These are phyloP conservation scores for Ctenopoma multispine DNA, from an alignment of 2,797 vertebrate species.

Conservation along the genomic window DNA sequence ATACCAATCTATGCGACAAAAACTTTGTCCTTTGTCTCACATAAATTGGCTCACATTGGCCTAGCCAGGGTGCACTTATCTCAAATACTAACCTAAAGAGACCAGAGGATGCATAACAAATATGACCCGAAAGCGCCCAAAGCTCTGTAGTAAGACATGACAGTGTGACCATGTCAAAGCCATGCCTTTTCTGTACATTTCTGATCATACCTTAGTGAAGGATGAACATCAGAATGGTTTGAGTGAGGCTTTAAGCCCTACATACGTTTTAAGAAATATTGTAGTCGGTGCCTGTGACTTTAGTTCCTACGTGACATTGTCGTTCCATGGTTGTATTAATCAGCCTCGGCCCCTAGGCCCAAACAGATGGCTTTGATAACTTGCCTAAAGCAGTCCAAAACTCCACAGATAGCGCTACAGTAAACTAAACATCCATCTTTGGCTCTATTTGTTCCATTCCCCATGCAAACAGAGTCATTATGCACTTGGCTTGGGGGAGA, in stretches of 20 bases:
- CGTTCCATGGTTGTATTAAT: conserved; percentile 85
- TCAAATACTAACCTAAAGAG: conserved; percentile 10
- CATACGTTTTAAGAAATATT: conserved; percentile 78
- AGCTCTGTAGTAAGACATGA: conserved; percentile 33
- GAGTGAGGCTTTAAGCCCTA: conserved; percentile 48
- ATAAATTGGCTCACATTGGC: conserved; percentile 7
- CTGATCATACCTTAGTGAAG: conserved; percentile 24
- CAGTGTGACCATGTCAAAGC: conserved; percentile 38
- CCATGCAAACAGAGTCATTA: conserved; percentile 78
- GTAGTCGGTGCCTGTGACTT: conserved; percentile 73
- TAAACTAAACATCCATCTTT: conserved; percentile 79
- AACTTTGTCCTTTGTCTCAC: conserved; percentile 21
- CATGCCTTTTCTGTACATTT: conserved; percentile 22
- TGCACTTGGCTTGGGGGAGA: conserved; percentile 72
- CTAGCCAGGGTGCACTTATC: conserved; percentile 1
- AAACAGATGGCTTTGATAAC: conserved; percentile 85
- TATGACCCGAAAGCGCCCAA: conserved; percentile 11
- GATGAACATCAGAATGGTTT: conserved; percentile 26
- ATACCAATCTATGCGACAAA: conserved; percentile 10
- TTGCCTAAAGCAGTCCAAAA: conserved; percentile 81
- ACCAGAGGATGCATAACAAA: conserved; percentile 16
- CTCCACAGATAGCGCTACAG: conserved; percentile 78
- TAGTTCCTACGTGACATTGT: conserved; percentile 79
- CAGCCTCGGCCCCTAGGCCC: conserved; percentile 76
- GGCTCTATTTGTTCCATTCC: conserved; percentile 71